These are phyloP conservation scores for Cheilinus undulatus DNA, from an alignment of 2,113 vertebrate species.

Conservation along the genomic window DNA sequence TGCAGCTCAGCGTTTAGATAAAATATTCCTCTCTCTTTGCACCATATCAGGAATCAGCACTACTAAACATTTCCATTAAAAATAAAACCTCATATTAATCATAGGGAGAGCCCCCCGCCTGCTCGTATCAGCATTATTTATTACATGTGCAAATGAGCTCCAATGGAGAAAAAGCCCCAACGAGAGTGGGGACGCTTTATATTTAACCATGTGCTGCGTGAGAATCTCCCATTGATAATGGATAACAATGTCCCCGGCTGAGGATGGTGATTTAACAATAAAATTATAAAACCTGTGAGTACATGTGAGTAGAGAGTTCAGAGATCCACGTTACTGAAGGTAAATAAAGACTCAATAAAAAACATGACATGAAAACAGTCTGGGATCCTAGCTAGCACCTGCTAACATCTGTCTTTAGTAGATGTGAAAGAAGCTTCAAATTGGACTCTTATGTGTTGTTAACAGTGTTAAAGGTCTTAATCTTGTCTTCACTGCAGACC, in stretches of 20 bases:
- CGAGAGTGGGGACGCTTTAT: neutral
- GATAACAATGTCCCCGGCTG: conserved; percentile 23
- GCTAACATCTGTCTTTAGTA: too few species aligned
- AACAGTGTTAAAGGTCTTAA: too few species aligned
- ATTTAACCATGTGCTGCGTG: conserved; percentile 23
- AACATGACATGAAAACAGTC: too few species aligned
- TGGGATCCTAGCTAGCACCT: neutral
- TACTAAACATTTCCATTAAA: conserved; percentile 66
- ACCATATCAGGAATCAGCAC: conserved; percentile 57
- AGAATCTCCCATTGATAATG: conserved; percentile 30
- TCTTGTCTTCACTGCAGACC: too few species aligned
- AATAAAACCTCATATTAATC: conserved; percentile 79
- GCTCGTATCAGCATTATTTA: conserved; percentile 45
- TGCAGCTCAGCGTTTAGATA: conserved; percentile 51
- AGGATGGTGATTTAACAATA: neutral
- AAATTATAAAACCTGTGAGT: neutral
- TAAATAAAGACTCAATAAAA: too few species aligned
- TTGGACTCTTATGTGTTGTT: too few species aligned
- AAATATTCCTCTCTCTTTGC: conserved; percentile 56
- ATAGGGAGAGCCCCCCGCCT: conserved; percentile 45
- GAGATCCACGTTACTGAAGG: too few species aligned
- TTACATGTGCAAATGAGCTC: conserved; percentile 52
- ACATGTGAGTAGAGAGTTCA: too few species aligned
- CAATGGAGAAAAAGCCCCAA: conserved; percentile 11
- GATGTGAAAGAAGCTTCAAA: too few species aligned